These are phyloP conservation scores for Cylindroiulus punctatus DNA, from an alignment of 2,888 invertebrate genomes.

Conservation along the genomic window DNA sequence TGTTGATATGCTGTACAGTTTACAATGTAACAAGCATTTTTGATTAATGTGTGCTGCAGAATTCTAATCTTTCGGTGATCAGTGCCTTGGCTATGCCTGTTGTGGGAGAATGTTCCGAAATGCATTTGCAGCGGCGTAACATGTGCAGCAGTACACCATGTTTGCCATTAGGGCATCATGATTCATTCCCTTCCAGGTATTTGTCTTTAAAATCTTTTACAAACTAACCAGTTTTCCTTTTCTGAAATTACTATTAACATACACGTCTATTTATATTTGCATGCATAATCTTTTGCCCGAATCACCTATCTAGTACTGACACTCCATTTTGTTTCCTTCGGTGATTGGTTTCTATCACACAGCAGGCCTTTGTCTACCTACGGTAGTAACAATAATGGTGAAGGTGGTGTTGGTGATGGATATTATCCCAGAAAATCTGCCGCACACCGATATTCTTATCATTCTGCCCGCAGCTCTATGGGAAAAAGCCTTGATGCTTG, in stretches of 20 bases:
- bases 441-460: constrained; percentile 43
- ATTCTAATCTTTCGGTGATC: constrained; percentile 49
- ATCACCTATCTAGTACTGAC: constrained; percentile 43
- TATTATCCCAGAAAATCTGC: constrained; percentile 34
- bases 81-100: constrained; percentile 49
- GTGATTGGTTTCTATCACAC: constrained; percentile 47
- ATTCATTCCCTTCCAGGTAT: constrained; percentile 46
- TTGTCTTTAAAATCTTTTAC: background rate
- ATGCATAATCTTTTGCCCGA: background rate
- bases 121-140: constrained; percentile 47
- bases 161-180: constrained; percentile 46
- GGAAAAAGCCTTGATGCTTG: constrained; percentile 40
- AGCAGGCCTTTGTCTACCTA: constrained; percentile 36
- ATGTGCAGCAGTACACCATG: constrained; percentile 50
- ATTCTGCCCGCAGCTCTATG: constrained; percentile 20
- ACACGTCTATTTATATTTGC: constrained; percentile 24
- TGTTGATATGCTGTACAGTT: background rate
- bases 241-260: background rate
- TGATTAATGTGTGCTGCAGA: constrained; percentile 34
- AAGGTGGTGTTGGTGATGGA: constrained; percentile 36
- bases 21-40: background rate
- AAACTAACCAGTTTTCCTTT: background rate
- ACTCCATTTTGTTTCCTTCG: constrained; percentile 55
- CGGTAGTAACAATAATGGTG: constrained; percentile 30
- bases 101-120: constrained; percentile 42